Conservation (phyloP, 2,113 vertebrate genomes). For the Clarias magur region DNA sequence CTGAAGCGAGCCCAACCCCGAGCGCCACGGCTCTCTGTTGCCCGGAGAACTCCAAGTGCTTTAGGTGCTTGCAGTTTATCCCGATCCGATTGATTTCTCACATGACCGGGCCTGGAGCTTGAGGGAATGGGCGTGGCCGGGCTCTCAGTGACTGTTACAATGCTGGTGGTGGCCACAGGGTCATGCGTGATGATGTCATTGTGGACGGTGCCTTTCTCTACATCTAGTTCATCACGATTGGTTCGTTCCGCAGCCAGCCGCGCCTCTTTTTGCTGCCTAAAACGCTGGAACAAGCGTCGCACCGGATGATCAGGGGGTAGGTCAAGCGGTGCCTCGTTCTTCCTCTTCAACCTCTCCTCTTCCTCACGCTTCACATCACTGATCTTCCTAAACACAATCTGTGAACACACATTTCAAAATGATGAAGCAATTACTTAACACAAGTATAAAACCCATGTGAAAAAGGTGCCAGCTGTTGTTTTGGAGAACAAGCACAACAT, state of each 20-base stretch:
- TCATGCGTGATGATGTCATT: constrained; percentile 71
- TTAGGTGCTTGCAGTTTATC: constrained; percentile 86
- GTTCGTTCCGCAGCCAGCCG: constrained; percentile 77
- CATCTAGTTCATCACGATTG: constrained; percentile 73
- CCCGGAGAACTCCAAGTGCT: constrained; percentile 79
- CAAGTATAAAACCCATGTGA: background rate
- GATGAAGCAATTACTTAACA: background rate
- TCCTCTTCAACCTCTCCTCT: constrained; percentile 91
- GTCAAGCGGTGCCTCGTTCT: constrained; percentile 94
- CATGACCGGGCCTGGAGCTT: constrained; percentile 62
- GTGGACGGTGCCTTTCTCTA: constrained; percentile 81
- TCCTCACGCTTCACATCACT: constrained; percentile 97
- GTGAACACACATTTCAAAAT: constrained; percentile 34
- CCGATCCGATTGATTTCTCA: constrained; percentile 70
- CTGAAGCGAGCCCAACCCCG: constrained; percentile 91
- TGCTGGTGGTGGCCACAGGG: constrained; percentile 80
- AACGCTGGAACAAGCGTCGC: constrained; percentile 92
- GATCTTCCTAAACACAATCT: constrained; percentile 99
- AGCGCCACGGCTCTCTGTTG: constrained; percentile 53
- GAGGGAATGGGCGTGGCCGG: constrained; percentile 83
- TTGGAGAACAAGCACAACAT: background rate
- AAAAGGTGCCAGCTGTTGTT: background rate
- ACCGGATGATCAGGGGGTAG: constrained; percentile 93
- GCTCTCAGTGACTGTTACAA: constrained; percentile 91
- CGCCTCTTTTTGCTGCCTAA: constrained; percentile 95